These are phyloP conservation scores for Dasyornis broadbenti DNA, from an alignment of 2,113 vertebrate species.

Conservation along the genomic window DNA sequence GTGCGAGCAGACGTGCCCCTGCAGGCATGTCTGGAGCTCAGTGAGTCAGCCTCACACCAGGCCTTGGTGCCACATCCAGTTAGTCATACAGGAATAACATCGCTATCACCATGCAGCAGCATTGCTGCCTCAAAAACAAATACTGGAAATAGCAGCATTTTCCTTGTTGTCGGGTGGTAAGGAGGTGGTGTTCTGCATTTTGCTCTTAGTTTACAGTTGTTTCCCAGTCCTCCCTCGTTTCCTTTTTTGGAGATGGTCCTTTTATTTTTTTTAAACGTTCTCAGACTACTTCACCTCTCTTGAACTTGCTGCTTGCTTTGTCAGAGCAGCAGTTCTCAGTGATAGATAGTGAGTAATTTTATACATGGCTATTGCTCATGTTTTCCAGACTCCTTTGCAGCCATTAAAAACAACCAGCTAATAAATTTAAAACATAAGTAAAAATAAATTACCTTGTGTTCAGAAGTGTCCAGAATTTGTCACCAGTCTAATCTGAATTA, in stretches of 20 bases:
- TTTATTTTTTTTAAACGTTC: neutral
- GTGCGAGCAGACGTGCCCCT: neutral
- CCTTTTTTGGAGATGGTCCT: neutral
- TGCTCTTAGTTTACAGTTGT: neutral
- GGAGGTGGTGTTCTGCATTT: neutral
- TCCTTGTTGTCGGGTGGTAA: neutral
- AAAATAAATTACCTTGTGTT: neutral
- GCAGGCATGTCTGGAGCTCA: slow-evolving; percentile 7
- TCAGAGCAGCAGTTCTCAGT: neutral
- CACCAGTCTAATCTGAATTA: neutral
- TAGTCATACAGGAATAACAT: neutral
- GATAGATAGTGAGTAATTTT: neutral
- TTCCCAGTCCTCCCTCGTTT: neutral
- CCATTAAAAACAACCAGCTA: neutral
- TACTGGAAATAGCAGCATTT: neutral
- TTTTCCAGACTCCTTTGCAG: neutral
- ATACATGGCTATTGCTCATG: neutral
- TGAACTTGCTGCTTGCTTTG: neutral
- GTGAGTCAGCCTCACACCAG: slow-evolving; percentile 11
- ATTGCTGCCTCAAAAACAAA: neutral
- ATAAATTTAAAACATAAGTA: neutral
- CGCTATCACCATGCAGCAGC: neutral
- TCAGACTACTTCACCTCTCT: neutral
- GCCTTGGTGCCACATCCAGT: neutral
- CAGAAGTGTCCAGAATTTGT: neutral